A percentile compares a stretch with the other conserved stretches of the same genome.
These are phyloP conservation scores for Drosophila parabipectinata DNA, from an alignment of 1,140 invertebrate species.

Conservation along the genomic window DNA sequence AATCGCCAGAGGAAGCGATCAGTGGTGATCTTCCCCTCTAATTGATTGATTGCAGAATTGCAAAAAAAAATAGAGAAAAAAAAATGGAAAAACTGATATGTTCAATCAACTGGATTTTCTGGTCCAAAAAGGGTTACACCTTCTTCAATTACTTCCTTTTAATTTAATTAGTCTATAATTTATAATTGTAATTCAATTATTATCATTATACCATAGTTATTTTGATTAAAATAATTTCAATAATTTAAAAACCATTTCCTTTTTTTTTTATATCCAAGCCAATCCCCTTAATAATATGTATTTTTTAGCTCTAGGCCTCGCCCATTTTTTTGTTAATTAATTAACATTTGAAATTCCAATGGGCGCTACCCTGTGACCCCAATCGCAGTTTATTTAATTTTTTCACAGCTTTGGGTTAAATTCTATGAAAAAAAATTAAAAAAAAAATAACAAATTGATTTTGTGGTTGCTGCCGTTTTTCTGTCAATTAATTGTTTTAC, in stretches of 20 bases:
- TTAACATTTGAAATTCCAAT: slow-evolving; percentile 13
- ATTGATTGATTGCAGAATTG: slow-evolving; percentile 45
- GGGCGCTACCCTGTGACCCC: slow-evolving; percentile 46
- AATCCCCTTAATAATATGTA: slow-evolving; percentile 13
- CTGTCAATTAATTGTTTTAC: slow-evolving; percentile 38
- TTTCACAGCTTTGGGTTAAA: slow-evolving; percentile 27
- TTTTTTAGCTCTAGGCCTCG: slow-evolving; percentile 39
- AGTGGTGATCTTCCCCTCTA: slow-evolving; percentile 16
- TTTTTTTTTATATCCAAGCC: background rate
- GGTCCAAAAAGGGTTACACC: background rate
- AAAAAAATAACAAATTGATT: slow-evolving; percentile 32
- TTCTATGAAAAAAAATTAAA: background rate
- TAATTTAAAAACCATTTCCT: background rate
- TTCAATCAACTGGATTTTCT: slow-evolving; percentile 6
- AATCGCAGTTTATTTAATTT: slow-evolving; percentile 12
- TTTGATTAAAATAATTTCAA: background rate
- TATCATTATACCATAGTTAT: background rate
- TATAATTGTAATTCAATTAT: background rate
- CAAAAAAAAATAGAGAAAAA: background rate
- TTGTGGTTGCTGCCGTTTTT: slow-evolving; percentile 26
- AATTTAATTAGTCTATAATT: background rate
- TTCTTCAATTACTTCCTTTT: slow-evolving; percentile 7
- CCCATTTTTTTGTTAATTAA: slow-evolving; percentile 35
- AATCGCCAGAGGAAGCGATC: slow-evolving; percentile 20
- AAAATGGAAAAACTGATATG: too few species aligned